Conservation (phyloP, 2,113 vertebrate species). For the Poeciliopsis prolifica region DNA sequence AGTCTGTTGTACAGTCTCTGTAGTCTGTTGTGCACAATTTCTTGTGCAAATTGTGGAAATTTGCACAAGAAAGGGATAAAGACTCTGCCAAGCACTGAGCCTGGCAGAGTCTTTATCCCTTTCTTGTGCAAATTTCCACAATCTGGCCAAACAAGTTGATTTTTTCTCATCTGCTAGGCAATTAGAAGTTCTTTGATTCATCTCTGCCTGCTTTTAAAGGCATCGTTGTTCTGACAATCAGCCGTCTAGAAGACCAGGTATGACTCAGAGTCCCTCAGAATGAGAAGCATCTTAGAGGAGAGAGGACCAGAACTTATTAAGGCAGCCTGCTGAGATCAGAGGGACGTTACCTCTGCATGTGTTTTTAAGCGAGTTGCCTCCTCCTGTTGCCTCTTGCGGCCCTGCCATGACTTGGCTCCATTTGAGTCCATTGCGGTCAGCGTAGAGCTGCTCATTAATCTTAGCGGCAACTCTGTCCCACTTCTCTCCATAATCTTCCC, state of each 20-base stretch:
- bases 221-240: conserved; percentile 24
- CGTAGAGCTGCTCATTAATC: conserved; percentile 77
- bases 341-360: conserved; percentile 40
- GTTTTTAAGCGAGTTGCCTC: conserved; percentile 55
- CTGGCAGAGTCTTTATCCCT: conserved; percentile 17
- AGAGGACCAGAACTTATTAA: conserved; percentile 28
- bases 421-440: conserved; percentile 69
- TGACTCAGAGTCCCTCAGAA: not conserved
- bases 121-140: conserved; percentile 20
- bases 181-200: conserved; percentile 23
- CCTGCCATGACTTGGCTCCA: conserved; percentile 66
- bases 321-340: conserved; percentile 45
- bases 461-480: conserved; percentile 68
- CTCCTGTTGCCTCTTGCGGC: conserved; percentile 60
- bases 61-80: too few relatives aligned
- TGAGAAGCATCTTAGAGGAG: conserved; percentile 20
- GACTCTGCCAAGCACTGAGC: conserved; percentile 34
- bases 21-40: too few relatives aligned
- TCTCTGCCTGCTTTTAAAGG: conserved; percentile 18
- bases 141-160: conserved; percentile 20
- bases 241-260: conserved; percentile 1
- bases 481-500: conserved; percentile 76
- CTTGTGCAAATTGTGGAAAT: too few relatives aligned
- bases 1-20: too few relatives aligned
- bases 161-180: conserved; percentile 9